phyloP scores from a whole-genome alignment of 1,140 invertebrate genomes.

The Sarcophaga bullata region DNA sequence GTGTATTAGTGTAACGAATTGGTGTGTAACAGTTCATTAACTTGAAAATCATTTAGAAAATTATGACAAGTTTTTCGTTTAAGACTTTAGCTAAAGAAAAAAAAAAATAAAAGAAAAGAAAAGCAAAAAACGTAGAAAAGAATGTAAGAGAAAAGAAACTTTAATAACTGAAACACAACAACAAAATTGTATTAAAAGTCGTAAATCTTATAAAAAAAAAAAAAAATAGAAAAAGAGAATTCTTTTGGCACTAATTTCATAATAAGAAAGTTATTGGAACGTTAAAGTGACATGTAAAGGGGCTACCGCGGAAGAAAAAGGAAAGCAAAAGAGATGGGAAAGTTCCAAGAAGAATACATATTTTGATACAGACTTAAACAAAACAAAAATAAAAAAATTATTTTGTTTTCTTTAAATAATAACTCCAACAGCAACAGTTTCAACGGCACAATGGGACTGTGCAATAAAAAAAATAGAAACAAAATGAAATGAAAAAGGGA shows the following conservation, averaged over 20 bases:
- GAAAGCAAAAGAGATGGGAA: no score
- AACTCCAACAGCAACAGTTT: neutral
- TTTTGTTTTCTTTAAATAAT: neutral
- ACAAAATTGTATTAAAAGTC: neutral
- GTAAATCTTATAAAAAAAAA: neutral
- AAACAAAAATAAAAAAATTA: neutral
- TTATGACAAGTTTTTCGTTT: slow-evolving; percentile 24
- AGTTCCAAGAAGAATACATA: neutral
- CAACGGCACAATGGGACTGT: neutral
- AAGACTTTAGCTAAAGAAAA: neutral
- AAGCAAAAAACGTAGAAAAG: no score
- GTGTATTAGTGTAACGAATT: neutral
- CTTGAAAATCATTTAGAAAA: slow-evolving; percentile 22
- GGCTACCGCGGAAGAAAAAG: no score
- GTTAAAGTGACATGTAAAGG: no score
- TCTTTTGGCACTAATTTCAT: slow-evolving; percentile 17
- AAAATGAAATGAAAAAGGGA: no score
- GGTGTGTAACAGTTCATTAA: slow-evolving; percentile 21
- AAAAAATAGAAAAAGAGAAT: no score
- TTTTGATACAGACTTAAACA: neutral
- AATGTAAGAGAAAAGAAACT: no score
- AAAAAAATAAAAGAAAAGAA: neutral
- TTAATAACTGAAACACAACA: neutral
- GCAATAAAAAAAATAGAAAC: no score
- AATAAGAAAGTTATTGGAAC: neutral